Conservation (phyloP, 2,888 invertebrate genomes). For the Erannis defoliaria region DNA sequence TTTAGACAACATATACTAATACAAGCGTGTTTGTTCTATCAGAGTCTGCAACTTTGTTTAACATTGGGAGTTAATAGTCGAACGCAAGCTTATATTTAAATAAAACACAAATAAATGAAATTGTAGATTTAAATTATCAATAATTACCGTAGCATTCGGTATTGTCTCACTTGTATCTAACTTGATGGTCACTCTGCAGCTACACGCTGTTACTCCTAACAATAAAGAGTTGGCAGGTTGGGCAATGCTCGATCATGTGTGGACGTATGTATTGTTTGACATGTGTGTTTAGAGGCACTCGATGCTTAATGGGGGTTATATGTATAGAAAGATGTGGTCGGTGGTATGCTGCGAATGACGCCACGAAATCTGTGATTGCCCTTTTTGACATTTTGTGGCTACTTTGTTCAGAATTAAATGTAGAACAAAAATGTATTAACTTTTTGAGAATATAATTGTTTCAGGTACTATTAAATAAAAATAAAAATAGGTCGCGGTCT, state of each 20-base stretch:
- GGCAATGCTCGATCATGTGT: slow-evolving; percentile 60
- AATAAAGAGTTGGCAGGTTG: slow-evolving; percentile 69
- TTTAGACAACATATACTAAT: no score
- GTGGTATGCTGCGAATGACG: slow-evolving; percentile 5
- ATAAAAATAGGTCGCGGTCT: no score
- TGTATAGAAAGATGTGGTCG: background rate
- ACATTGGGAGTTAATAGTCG: no score
- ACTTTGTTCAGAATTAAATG: no score
- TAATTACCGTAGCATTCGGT: background rate
- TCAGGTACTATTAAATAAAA: no score
- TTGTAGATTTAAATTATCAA: background rate
- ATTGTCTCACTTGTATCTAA: background rate
- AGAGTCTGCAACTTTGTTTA: no score
- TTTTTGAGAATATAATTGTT: no score
- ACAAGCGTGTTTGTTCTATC: no score
- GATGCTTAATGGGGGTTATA: slow-evolving; percentile 16
- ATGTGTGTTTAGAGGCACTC: slow-evolving; percentile 37
- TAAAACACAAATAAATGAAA: no score
- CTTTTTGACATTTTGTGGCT: no score
- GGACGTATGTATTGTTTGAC: slow-evolving; percentile 44
- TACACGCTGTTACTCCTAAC: slow-evolving; percentile 47
- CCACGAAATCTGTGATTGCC: background rate
- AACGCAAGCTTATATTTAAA: no score
- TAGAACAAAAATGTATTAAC: no score
- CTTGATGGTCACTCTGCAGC: slow-evolving; percentile 10